Evolutionary conservation across 2,888 invertebrate species (phyloP), one percentile per base, ranked within the genome.

Genomic region (Rhingia campestris): DNA sequence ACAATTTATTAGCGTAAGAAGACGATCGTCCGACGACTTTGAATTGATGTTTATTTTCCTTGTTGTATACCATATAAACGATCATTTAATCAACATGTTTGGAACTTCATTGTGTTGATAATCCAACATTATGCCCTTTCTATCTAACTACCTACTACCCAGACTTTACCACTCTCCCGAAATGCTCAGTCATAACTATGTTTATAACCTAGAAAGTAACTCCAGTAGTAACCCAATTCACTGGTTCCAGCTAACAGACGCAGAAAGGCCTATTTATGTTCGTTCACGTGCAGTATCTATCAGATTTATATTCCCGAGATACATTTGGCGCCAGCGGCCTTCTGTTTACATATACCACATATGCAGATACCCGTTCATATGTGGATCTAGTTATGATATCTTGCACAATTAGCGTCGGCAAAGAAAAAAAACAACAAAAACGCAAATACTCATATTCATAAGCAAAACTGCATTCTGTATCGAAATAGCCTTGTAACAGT

Each of bases 321-420:
- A 43, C 35, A 56, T 56, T 80, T 74, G 80, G 80, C 80, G 80
- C 67, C 80, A 74, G 58, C 47, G 58, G 43, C n/a, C n/a, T 67
- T 74, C 67, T 75, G 58, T 66, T 66, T 75, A 66, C 58, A 59
- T 45, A 30, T 30, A 39, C 53, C 35, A 43, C 41, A 41, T 12
- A 12, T 61, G 9, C 56, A 43, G 45, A 73, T 47, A 63, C 56
- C 32, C 59, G 37, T 32, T 47, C 51, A n/a, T 53, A 49, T 43
- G 51, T 30, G 22, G 22, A 22, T 47, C 14, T 12, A 22, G 22
- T 6, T 4, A 14, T 6, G 30, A 58, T 69, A 37, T 49, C 9
- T 35, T 59, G 14, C 10, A 41, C 22, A 45, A 54, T 45, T 56
- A 30, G 67, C 80, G 74, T 67, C 74, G 74, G 74, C 54, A 51